A percentile compares a stretch with the other conserved stretches of the same genome.
Conservation (phyloP, 2,797 vertebrate species). For the Parauchenoglanis ngamensis region DNA sequence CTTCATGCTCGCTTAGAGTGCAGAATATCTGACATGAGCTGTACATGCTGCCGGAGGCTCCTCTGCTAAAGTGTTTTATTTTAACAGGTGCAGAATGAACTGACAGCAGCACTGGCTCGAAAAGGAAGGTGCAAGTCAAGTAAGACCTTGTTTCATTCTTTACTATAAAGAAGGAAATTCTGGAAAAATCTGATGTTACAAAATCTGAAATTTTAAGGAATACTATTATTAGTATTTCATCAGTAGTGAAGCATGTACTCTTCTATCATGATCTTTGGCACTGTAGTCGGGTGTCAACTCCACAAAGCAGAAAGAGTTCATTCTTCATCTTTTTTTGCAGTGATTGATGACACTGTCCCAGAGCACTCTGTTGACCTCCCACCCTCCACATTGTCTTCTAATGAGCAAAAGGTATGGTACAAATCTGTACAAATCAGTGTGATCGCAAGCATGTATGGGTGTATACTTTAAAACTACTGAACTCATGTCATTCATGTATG, state of each 20-base stretch:
- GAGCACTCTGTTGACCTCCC: slow-evolving; percentile 2
- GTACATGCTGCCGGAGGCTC: not conserved
- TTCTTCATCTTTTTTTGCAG: slow-evolving; percentile 18
- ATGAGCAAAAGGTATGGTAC: slow-evolving; percentile 40
- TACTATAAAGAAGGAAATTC: not conserved
- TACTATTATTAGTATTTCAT: not conserved
- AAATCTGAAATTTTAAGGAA: not conserved
- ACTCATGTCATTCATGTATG: not conserved
- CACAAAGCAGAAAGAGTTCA: not conserved
- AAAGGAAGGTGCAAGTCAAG: slow-evolving; percentile 80
- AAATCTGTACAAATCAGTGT: not conserved
- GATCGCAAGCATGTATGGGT: not conserved
- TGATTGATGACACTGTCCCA: slow-evolving; percentile 16
- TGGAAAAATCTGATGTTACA: not conserved
- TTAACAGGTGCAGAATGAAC: slow-evolving; percentile 81
- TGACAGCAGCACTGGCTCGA: slow-evolving; percentile 81
- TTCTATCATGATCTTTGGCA: not conserved
- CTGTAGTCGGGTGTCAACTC: not conserved
- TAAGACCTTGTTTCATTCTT: slow-evolving; percentile 61
- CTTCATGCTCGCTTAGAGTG: not conserved
- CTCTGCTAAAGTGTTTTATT: slow-evolving; percentile 19
- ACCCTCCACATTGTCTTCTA: not conserved
- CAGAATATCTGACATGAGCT: not conserved
- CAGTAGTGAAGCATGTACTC: not conserved
- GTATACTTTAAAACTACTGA: not conserved